Conservation (phyloP, 2,113 vertebrate species). For the Pelecanoides urinatrix region DNA sequence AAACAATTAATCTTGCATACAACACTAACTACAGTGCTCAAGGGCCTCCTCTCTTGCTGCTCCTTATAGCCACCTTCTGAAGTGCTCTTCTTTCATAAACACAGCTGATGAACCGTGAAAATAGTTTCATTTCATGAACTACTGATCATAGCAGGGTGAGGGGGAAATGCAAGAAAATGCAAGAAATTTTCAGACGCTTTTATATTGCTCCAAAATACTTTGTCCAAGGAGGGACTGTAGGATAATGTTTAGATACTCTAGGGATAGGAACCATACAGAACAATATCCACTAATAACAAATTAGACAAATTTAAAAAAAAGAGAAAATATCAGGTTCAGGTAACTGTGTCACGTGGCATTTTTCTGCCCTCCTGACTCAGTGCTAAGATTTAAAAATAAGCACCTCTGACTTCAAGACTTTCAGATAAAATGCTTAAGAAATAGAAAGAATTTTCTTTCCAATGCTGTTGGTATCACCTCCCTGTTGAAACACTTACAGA, state of each 20-base stretch:
- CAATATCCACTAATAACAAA: not conserved
- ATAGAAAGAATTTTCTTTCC: not conserved
- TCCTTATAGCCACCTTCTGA: not conserved
- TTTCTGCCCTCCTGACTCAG: not conserved
- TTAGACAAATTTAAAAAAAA: not conserved
- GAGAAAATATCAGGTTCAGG: not conserved
- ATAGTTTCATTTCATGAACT: not conserved
- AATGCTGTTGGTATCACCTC: not conserved
- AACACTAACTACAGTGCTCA: not conserved
- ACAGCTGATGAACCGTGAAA: not conserved
- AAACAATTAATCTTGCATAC: not conserved
- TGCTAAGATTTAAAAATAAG: not conserved
- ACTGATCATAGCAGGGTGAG: conserved; percentile 8
- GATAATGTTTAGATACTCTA: not conserved
- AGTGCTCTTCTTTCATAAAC: not conserved
- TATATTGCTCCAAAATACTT: not conserved
- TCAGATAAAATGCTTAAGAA: not conserved
- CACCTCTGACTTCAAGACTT: not conserved
- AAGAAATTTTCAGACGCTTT: not conserved
- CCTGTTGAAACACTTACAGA: not conserved
- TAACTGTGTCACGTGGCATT: not conserved
- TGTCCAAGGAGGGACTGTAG: not conserved
- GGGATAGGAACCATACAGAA: not conserved
- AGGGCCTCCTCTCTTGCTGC: not conserved
- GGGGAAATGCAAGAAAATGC: not conserved